Evolutionary conservation across 2,888 invertebrate species (phyloP).

Genomic region (Prionchulus punctatus): DNA sequence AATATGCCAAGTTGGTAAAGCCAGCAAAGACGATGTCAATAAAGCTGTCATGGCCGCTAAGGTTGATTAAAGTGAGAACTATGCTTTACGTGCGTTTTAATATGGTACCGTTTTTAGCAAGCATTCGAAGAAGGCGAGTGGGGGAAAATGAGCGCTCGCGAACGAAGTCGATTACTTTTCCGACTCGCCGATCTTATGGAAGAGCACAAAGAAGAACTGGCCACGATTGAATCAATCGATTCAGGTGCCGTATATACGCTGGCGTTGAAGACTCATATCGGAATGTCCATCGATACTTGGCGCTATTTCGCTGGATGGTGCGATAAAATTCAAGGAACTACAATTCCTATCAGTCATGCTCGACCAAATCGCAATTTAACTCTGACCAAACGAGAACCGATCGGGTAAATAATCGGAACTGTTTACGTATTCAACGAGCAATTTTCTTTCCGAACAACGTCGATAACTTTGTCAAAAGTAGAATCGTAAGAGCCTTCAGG

Average conservation of each 20-base stretch:
- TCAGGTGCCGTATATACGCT: slow-evolving; percentile 92
- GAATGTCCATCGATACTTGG: slow-evolving; percentile 96
- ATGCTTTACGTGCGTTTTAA: background rate
- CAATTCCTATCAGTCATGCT: slow-evolving; percentile 79
- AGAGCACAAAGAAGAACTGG: slow-evolving; percentile 76
- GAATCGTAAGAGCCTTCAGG: no score
- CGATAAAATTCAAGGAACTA: slow-evolving; percentile 76
- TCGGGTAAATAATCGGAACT: slow-evolving; percentile 60
- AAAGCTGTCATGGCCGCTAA: slow-evolving; percentile 71
- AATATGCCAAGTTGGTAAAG: slow-evolving; percentile 46
- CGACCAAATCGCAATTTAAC: slow-evolving; percentile 75
- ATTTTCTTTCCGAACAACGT: no score
- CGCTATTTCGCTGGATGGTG: slow-evolving; percentile 86
- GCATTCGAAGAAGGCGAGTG: slow-evolving; percentile 77
- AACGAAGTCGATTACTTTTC: slow-evolving; percentile 64
- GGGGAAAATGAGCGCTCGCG: slow-evolving; percentile 81
- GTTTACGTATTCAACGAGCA: no score
- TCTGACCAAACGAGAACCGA: slow-evolving; percentile 71
- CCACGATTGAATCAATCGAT: slow-evolving; percentile 79
- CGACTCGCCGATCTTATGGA: slow-evolving; percentile 88
- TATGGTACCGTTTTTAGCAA: slow-evolving; percentile 18
- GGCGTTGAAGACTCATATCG: slow-evolving; percentile 84
- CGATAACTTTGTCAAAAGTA: no score
- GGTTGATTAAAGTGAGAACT: slow-evolving; percentile 30
- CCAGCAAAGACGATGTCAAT: slow-evolving; percentile 62